A percentile compares a stretch with the other conserved stretches of the same genome.
Evolutionary conservation across 2,888 invertebrate genomes (phyloP).

Genomic region (Chelonus formosanus): DNA sequence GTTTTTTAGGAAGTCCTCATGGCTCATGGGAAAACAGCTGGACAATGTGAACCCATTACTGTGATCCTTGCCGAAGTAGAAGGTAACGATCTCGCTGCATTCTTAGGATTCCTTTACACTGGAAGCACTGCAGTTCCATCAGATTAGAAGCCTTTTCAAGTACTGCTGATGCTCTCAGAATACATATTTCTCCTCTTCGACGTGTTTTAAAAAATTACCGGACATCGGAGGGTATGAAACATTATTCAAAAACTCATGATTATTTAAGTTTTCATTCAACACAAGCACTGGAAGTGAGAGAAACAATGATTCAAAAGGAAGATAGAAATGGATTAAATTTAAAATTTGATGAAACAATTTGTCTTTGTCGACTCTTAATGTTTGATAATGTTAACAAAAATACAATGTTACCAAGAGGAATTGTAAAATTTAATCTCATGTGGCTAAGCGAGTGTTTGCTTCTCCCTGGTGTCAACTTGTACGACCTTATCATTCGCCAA

Average conservation of each 20-base stretch:
- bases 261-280: slow-evolving; percentile 12
- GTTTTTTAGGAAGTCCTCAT: slow-evolving; percentile 55
- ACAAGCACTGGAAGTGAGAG: no score
- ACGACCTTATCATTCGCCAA: slow-evolving; percentile 60
- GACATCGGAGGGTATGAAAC: background rate
- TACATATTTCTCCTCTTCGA: slow-evolving; percentile 52
- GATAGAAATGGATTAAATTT: slow-evolving; percentile 32
- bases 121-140: slow-evolving; percentile 72
- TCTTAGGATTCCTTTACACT: slow-evolving; percentile 76
- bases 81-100: slow-evolving; percentile 70
- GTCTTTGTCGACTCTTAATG: slow-evolving; percentile 1
- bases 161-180: slow-evolving; percentile 64
- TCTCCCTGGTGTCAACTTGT: slow-evolving; percentile 59
- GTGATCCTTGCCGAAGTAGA: slow-evolving; percentile 75
- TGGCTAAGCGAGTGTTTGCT: slow-evolving; percentile 60
- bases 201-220: slow-evolving; percentile 25
- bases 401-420: background rate
- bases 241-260: background rate
- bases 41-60: slow-evolving; percentile 67
- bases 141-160: slow-evolving; percentile 70
- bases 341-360: background rate
- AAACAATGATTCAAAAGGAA: no score
- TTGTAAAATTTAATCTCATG: slow-evolving; percentile 48
- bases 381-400: background rate
- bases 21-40: slow-evolving; percentile 52